Evolutionary conservation across 2,888 invertebrate species (phyloP).

Genomic region (Teleogryllus oceanicus): DNA sequence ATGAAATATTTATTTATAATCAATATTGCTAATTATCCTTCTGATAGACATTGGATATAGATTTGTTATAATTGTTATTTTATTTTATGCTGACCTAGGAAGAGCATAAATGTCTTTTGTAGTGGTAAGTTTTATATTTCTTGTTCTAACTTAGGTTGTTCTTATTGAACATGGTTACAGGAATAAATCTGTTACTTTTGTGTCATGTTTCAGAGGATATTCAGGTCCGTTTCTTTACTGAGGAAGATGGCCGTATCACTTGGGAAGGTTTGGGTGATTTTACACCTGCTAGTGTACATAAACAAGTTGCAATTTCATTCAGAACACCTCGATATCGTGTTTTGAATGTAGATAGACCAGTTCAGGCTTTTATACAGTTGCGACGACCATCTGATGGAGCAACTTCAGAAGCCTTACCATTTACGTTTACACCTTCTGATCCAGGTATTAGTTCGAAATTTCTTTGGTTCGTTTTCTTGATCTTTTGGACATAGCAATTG

Average conservation of each 20-base stretch:
- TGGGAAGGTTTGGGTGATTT: conserved; percentile 88
- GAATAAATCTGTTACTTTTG: too few species aligned
- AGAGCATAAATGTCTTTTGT: too few species aligned
- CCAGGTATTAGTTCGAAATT: conserved; percentile 58
- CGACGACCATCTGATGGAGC: conserved; percentile 80
- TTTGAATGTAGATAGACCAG: conserved; percentile 67
- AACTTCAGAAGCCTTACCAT: conserved; percentile 76
- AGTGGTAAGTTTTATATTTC: too few species aligned
- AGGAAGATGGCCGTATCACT: conserved; percentile 61
- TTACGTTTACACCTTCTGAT: conserved; percentile 77
- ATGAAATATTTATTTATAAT: neutral
- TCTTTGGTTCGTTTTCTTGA: too few species aligned
- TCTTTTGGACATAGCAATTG: too few species aligned
- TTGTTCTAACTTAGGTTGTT: too few species aligned
- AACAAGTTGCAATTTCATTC: conserved; percentile 83
- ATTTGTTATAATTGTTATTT: too few species aligned
- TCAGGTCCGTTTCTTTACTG: conserved; percentile 83
- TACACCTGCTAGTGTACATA: conserved; percentile 82
- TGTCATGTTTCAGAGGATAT: conserved; percentile 68
- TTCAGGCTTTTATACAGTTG: conserved; percentile 77
- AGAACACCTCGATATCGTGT: conserved; percentile 73
- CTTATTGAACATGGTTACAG: too few species aligned
- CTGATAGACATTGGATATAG: too few species aligned
- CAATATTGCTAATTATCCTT: neutral
- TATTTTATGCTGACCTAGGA: too few species aligned